Evolutionary conservation across 2,113 vertebrate genomes (phyloP), one percentile per base, ranked within the genome.

Genomic region (Oryzias javanicus): DNA sequence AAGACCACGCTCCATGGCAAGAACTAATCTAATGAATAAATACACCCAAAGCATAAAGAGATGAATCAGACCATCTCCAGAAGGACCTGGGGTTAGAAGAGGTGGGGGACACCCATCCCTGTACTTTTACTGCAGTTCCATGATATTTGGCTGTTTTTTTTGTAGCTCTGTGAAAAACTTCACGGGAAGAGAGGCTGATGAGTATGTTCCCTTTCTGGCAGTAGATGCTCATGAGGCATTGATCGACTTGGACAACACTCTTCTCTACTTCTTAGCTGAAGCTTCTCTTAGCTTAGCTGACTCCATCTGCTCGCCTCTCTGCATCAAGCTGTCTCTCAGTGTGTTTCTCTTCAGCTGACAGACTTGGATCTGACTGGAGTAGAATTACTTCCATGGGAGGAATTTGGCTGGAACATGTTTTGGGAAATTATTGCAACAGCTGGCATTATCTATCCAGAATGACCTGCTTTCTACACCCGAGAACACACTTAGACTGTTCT

Each of bases 341-440:
- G 64, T 61, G 64, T 54, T 57, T 61, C 54, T 64, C 52, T 75
- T 54, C 75, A 75, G 54, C 66, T 71, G 50, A 54, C 10, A 55
- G 8, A 52, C 55, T 78, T 66, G 78, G 79, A 70, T 70, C 79
- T 83, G 83, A 68, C 80, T 72, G 35, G 10, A 35, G 8, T 35
- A 35, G 35, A 35, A 35, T 12, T 35, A 3, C 35, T 35, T 35
- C 35, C 57, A 18, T 14, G 65, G 64, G 52, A 67, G 67, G 65
- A 74, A 81, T 83, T 89, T 89, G 85, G 79, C 76, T 67, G 71
- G 44, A 57, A 64, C 59, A 58, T 52, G 58, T 65, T 49, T 63
- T 60, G 75, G 74, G 72, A 76, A 66, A 69, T 68, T 79, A 77
- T 74, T 81, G 65, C 55, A 60, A 62, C 80, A 83, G 86, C 82